Conservation (phyloP, 2,113 vertebrate species). For the Gnathonemus echidnorhynchus region DNA sequence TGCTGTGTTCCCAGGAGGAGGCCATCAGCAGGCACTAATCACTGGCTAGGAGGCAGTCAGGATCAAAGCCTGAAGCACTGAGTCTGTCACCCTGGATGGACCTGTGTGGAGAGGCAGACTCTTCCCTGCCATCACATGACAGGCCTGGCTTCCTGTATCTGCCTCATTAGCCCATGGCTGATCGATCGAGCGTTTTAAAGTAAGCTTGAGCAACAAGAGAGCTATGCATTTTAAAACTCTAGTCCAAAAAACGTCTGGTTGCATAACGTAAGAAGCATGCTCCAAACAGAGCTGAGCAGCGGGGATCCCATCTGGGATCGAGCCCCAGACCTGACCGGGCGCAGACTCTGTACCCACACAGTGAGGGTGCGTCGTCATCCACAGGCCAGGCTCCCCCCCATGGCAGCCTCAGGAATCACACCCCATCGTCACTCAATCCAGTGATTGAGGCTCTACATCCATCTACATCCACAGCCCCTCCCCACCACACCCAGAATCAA, state of each 20-base stretch:
- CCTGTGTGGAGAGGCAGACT: neutral
- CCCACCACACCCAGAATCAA: neutral
- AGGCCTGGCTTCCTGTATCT: neutral
- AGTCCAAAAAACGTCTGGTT: neutral
- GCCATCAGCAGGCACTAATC: neutral
- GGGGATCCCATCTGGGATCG: neutral
- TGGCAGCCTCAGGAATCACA: neutral
- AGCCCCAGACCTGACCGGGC: neutral
- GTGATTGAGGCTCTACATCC: neutral
- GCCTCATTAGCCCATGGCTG: neutral
- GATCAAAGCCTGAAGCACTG: neutral
- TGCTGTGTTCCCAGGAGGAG: neutral
- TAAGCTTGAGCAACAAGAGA: neutral
- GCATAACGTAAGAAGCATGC: neutral
- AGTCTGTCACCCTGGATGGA: neutral
- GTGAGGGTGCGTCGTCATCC: neutral
- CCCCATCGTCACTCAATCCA: neutral
- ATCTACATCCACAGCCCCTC: no score
- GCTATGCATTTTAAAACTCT: neutral
- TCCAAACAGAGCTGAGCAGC: neutral
- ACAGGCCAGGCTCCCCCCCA: neutral
- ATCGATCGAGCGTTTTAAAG: neutral
- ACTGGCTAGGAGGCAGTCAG: neutral
- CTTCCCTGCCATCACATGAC: neutral
- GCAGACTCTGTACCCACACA: neutral